Conservation (phyloP, 2,113 vertebrate genomes). For the Eptesicus fuscus region DNA sequence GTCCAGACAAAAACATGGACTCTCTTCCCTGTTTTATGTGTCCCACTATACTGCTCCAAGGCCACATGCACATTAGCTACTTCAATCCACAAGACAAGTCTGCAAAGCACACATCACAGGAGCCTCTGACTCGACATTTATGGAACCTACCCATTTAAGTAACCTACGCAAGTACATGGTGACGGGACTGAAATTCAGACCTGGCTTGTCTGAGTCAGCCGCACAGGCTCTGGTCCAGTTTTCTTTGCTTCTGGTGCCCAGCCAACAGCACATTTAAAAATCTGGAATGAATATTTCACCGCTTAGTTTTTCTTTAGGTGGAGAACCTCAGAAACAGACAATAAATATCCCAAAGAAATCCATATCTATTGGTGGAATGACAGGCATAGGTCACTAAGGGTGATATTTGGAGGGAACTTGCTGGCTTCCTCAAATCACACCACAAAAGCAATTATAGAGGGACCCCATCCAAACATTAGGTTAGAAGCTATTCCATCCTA, state of each 20-base stretch:
- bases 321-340: not conserved
- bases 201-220: not conserved
- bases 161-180: not conserved
- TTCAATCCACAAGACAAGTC: not conserved
- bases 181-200: not conserved
- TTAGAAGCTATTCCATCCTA: not conserved
- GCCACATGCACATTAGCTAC: too few relatives aligned
- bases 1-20: not conserved
- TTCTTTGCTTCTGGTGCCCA: not conserved
- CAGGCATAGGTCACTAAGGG: not conserved
- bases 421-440: not conserved
- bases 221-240: not conserved
- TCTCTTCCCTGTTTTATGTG: fast-evolving
- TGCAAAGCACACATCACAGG: not conserved
- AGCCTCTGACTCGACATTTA: not conserved
- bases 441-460: not conserved
- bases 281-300: not conserved
- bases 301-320: not conserved
- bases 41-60: not conserved
- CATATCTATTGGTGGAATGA: not conserved
- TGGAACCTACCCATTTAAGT: not conserved
- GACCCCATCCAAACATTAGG: not conserved
- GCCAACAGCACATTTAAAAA: not conserved
- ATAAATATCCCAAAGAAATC: not conserved
- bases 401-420: not conserved